Evolutionary conservation across 2,113 vertebrate genomes (phyloP).

Genomic region (Okapia johnstoni): DNA sequence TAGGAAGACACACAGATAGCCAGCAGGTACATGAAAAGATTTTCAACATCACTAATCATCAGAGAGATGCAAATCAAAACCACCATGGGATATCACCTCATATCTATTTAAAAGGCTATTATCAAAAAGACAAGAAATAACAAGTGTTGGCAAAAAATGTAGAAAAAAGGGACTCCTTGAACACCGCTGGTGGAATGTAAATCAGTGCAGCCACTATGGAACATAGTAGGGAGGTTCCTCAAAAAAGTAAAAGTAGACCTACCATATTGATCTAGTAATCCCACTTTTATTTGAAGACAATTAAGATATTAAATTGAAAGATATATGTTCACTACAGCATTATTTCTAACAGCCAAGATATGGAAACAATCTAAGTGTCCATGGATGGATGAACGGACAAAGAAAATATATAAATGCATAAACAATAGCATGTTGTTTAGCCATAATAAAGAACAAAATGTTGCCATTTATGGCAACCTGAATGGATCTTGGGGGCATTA

Average conservation of each 20-base stretch:
- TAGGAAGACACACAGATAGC: not conserved
- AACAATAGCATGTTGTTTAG: not conserved
- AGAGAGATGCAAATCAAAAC: not conserved
- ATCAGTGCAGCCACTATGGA: not conserved
- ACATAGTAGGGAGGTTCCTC: not conserved
- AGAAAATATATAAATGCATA: not conserved
- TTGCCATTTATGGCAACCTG: not conserved
- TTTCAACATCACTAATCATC: not conserved
- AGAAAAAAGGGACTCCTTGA: not conserved
- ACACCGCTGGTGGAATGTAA: not conserved
- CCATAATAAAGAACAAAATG: not conserved
- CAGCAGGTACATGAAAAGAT: not conserved
- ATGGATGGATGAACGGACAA: not conserved
- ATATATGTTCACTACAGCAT: not conserved
- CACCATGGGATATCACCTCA: not conserved
- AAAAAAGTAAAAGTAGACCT: not conserved
- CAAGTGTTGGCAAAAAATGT: not conserved
- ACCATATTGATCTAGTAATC: not conserved
- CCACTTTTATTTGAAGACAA: not conserved
- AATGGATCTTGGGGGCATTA: no score
- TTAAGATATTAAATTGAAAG: not conserved
- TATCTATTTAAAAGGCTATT: not conserved
- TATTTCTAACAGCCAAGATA: not conserved
- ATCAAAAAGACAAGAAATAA: not conserved
- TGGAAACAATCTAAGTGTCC: not conserved